Conservation (phyloP, 2,888 invertebrate genomes). For the Agrenia bidenticulata region DNA sequence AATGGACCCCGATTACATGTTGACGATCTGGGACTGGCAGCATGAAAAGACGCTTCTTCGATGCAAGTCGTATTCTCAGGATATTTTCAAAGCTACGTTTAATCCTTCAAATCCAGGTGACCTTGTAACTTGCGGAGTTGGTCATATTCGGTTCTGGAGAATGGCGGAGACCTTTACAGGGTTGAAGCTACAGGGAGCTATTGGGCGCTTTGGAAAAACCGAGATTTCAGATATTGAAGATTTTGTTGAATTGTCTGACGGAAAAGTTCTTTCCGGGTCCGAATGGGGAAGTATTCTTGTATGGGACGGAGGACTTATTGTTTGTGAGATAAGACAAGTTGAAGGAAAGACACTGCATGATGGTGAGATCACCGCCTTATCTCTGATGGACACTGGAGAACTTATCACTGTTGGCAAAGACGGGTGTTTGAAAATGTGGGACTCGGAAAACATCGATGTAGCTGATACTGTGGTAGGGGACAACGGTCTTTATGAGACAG, state of each 20-base stretch:
- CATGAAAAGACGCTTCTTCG: slow-evolving; percentile 72
- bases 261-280: slow-evolving; percentile 83
- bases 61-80: slow-evolving; percentile 79
- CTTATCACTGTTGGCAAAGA: slow-evolving; percentile 68
- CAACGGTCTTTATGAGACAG: slow-evolving; percentile 71
- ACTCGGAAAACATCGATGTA: slow-evolving; percentile 85
- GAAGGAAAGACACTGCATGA: slow-evolving; percentile 73
- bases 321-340: slow-evolving; percentile 75
- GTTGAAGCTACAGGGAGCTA: slow-evolving; percentile 79
- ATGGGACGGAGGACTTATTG: slow-evolving; percentile 88
- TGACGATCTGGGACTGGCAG: slow-evolving; percentile 89
- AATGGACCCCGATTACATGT: slow-evolving; percentile 79
- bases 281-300: slow-evolving; percentile 89
- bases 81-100: slow-evolving; percentile 76
- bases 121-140: slow-evolving; percentile 73
- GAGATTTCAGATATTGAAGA: slow-evolving; percentile 87
- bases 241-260: slow-evolving; percentile 81
- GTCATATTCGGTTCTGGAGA: slow-evolving; percentile 90
- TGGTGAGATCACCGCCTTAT: slow-evolving; percentile 70
- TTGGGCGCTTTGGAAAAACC: slow-evolving; percentile 89
- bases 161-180: slow-evolving; percentile 90
- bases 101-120: slow-evolving; percentile 77
- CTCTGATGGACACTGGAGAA: slow-evolving; percentile 60
- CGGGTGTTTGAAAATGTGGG: slow-evolving; percentile 81
- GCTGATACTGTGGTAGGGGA: slow-evolving; percentile 81